A percentile compares a stretch with the other conserved stretches of the same genome.
Conservation (phyloP, 2,113 vertebrate genomes). For the Mohoua ochrocephala region DNA sequence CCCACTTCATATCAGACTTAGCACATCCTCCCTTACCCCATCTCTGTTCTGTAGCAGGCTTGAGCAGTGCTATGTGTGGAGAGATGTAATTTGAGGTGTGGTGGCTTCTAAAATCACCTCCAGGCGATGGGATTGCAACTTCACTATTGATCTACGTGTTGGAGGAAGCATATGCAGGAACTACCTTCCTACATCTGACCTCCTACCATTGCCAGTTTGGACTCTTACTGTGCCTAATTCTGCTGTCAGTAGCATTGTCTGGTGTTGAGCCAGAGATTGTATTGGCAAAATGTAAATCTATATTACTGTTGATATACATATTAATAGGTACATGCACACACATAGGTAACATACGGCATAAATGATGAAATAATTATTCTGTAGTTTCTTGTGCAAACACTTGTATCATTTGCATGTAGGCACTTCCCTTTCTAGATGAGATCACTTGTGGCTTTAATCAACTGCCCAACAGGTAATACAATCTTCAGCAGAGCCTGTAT, state of each 20-base stretch:
- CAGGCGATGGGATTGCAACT: neutral
- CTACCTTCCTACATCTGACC: neutral
- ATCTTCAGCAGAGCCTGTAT: neutral
- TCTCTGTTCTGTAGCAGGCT: neutral
- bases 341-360: neutral
- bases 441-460: neutral
- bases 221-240: neutral
- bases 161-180: neutral
- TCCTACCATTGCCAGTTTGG: neutral
- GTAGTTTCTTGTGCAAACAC: neutral
- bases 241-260: neutral
- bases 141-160: neutral
- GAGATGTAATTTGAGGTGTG: neutral
- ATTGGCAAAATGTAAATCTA: neutral
- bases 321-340: neutral
- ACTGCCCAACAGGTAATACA: rapidly evolving
- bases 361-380: neutral
- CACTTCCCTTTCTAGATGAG: neutral
- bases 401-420: neutral
- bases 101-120: neutral
- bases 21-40: neutral
- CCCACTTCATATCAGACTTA: neutral
- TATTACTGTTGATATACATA: neutral
- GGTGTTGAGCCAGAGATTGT: neutral
- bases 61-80: neutral